phyloP scores from a whole-genome alignment of 2,113 vertebrate genomes.

The Strix uralensis region DNA sequence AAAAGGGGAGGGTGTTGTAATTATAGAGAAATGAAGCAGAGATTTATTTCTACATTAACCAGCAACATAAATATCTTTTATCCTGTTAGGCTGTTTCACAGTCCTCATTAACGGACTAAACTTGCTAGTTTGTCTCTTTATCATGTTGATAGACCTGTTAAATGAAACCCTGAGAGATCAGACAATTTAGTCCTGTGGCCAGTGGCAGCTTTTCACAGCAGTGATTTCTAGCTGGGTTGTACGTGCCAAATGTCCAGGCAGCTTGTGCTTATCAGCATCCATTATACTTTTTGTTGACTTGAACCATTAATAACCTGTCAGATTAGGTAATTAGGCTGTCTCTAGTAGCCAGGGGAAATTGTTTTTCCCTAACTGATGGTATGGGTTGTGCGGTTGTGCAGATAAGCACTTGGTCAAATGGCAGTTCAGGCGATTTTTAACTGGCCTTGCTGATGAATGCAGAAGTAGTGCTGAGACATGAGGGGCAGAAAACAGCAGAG shows the following conservation, averaged over 20 bases:
- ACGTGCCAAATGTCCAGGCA: slow-evolving; percentile 69
- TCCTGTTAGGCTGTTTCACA: slow-evolving; percentile 16
- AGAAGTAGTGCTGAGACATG: slow-evolving; percentile 38
- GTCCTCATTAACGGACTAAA: slow-evolving; percentile 64
- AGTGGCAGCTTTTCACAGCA: slow-evolving; percentile 64
- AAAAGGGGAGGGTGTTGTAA: neutral
- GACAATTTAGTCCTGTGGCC: slow-evolving; percentile 64
- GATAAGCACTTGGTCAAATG: slow-evolving; percentile 70
- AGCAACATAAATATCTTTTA: slow-evolving; percentile 66
- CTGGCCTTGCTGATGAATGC: slow-evolving; percentile 63
- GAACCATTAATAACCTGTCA: slow-evolving; percentile 78
- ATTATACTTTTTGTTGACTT: slow-evolving; percentile 76
- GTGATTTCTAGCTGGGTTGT: slow-evolving; percentile 67
- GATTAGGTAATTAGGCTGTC: slow-evolving; percentile 80
- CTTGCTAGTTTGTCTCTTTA: slow-evolving; percentile 68
- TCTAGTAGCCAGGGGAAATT: slow-evolving; percentile 74
- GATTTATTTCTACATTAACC: slow-evolving; percentile 64
- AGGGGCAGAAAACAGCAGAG: neutral
- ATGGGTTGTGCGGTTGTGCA: slow-evolving; percentile 70
- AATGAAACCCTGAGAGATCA: slow-evolving; percentile 70
- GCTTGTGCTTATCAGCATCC: slow-evolving; percentile 76
- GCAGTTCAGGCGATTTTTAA: slow-evolving; percentile 50
- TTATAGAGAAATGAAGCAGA: neutral
- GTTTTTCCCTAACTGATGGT: slow-evolving; percentile 75
- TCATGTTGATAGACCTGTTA: slow-evolving; percentile 75